Percentiles rank a stretch among this genome's conserved stretches.
These are phyloP conservation scores for Cynoglossus semilaevis DNA, from an alignment of 2,113 vertebrate genomes.

Conservation along the genomic window DNA sequence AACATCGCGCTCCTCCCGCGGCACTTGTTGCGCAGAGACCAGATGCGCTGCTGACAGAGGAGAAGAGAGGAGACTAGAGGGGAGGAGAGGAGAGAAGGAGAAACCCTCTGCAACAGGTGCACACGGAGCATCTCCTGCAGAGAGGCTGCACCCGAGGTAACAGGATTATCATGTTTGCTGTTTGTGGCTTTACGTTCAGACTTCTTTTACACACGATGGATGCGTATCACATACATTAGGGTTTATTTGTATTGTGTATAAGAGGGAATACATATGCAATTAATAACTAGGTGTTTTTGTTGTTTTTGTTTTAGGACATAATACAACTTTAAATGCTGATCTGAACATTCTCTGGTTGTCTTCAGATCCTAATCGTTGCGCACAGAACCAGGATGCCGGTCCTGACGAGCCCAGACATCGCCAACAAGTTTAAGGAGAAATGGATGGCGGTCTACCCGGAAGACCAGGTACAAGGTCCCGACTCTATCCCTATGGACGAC, in stretches of 20 bases:
- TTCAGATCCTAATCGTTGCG: slow-evolving; percentile 31
- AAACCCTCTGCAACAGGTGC: slow-evolving; percentile 69
- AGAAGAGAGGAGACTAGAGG: slow-evolving; percentile 42
- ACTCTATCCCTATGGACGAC: slow-evolving; percentile 75
- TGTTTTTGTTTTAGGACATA: slow-evolving; percentile 2
- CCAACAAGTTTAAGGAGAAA: slow-evolving; percentile 74
- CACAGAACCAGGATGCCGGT: slow-evolving; percentile 75
- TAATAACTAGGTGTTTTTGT: neutral
- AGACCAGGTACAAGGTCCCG: slow-evolving; percentile 58
- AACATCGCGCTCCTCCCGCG: slow-evolving; percentile 41
- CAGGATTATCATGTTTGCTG: slow-evolving; percentile 19
- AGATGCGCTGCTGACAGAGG: slow-evolving; percentile 52
- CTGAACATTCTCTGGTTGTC: slow-evolving; percentile 27
- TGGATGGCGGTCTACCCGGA: slow-evolving; percentile 72
- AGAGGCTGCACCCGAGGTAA: slow-evolving; percentile 30
- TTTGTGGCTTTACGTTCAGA: too few relatives aligned
- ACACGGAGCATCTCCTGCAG: slow-evolving; percentile 40
- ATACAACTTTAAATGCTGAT: slow-evolving; percentile 57
- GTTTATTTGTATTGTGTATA: neutral
- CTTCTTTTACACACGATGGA: neutral
- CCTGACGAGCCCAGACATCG: slow-evolving; percentile 73
- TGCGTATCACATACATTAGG: neutral
- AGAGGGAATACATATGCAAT: neutral
- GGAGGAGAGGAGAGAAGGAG: slow-evolving; percentile 47
- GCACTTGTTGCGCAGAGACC: slow-evolving; percentile 71